These are phyloP conservation scores for Sarcophilus harrisii DNA, from an alignment of 2,797 vertebrate genomes.

Conservation along the genomic window DNA sequence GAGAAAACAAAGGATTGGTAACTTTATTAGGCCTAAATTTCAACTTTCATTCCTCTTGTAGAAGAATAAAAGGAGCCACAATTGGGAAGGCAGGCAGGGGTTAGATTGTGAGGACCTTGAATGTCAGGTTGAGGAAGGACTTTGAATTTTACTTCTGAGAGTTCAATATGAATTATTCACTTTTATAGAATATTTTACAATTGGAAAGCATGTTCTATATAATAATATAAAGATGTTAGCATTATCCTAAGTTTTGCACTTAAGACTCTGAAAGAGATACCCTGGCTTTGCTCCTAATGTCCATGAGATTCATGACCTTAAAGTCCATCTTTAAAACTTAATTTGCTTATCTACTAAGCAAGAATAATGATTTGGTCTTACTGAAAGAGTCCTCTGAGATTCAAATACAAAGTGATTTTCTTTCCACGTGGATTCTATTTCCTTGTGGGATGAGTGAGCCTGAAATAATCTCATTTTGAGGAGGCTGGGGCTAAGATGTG, in stretches of 20 bases:
- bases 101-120: not conserved
- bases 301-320: not conserved
- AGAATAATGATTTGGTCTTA: not conserved
- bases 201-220: not conserved
- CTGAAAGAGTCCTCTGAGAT: not conserved
- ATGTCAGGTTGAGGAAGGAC: not conserved
- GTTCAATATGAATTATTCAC: not conserved
- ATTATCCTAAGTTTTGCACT: not conserved
- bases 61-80: not conserved
- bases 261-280: not conserved
- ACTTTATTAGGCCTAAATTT: not conserved
- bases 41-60: not conserved
- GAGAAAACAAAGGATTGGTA: not conserved
- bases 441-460: not conserved
- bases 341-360: not conserved
- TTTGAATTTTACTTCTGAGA: not conserved
- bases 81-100: not conserved
- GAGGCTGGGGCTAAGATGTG: not conserved
- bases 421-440: not conserved
- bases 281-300: not conserved
- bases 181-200: not conserved
- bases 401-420: not conserved
- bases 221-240: not conserved
- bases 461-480: slow-evolving; percentile 1
- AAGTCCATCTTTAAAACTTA: not conserved